Evolutionary conservation across 92 coral and sea anemone species (phyloP).

Genomic region (Hydrozoanthus gracilis): DNA sequence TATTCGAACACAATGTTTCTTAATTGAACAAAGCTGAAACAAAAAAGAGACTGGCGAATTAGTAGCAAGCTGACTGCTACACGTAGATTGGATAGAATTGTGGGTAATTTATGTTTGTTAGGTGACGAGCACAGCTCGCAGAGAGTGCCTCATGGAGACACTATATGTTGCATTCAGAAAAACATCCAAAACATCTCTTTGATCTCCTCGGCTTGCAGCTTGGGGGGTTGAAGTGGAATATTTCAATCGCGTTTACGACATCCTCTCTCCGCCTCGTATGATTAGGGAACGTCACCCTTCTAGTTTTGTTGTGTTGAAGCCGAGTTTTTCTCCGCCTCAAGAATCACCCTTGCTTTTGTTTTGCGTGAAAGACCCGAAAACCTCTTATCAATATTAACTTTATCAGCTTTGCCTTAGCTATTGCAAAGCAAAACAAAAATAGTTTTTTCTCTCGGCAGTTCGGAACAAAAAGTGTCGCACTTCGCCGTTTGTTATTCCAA

Average conservation of each 20-base stretch:
- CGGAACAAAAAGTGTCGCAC: too few species aligned
- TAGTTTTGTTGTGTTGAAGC: background rate
- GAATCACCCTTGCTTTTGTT: background rate
- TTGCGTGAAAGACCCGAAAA: background rate
- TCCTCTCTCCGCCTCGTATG: background rate
- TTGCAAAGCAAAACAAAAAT: constrained; percentile 11
- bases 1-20: background rate
- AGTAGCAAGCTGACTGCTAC: background rate
- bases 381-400: background rate
- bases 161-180: background rate
- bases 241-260: background rate
- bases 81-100: background rate
- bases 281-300: background rate
- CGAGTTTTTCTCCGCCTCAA: background rate
- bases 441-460: background rate
- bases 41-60: background rate
- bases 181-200: background rate
- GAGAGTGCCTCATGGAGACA: constrained; percentile 5
- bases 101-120: constrained; percentile 31
- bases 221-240: background rate
- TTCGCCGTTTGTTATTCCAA: background rate
- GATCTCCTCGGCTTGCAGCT: constrained; percentile 27
- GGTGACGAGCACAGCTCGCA: constrained; percentile 1
- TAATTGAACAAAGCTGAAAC: background rate
- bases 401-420: background rate